A percentile compares a stretch with the other conserved stretches of the same genome.
phyloP scores from a whole-genome alignment of 2,113 vertebrate genomes.

The Nipponia nippon region DNA sequence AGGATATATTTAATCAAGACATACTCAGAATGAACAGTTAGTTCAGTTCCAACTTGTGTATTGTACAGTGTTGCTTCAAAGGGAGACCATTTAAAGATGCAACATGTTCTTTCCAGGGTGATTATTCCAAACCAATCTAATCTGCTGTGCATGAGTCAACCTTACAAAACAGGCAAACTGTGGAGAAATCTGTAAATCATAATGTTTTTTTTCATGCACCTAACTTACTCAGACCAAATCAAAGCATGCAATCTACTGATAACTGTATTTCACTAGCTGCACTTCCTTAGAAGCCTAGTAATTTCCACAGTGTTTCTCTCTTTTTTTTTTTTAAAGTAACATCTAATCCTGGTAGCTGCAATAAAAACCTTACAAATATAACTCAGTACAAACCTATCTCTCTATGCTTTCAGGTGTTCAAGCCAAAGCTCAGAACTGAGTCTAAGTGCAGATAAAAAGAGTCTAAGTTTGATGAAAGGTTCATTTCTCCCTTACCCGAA shows the following conservation, averaged over 20 bases:
- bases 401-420: neutral
- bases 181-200: conserved; percentile 5
- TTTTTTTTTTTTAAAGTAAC: neutral
- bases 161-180: conserved; percentile 6
- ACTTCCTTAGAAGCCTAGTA: neutral
- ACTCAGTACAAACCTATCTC: neutral
- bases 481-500: neutral
- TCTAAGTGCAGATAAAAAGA: neutral
- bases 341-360: neutral
- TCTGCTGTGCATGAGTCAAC: neutral
- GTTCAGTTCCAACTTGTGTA: neutral
- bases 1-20: neutral
- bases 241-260: conserved; percentile 38
- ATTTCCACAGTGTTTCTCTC: conserved; percentile 5
- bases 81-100: neutral
- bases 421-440: neutral
- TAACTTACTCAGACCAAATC: conserved; percentile 29
- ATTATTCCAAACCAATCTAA: conserved; percentile 18
- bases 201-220: neutral
- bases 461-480: neutral
- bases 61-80: neutral
- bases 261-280: neutral
- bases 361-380: neutral
- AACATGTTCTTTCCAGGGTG: neutral
- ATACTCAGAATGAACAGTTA: neutral